phyloP scores from a whole-genome alignment of 2,113 vertebrate genomes.

The Corythaeola cristata region DNA sequence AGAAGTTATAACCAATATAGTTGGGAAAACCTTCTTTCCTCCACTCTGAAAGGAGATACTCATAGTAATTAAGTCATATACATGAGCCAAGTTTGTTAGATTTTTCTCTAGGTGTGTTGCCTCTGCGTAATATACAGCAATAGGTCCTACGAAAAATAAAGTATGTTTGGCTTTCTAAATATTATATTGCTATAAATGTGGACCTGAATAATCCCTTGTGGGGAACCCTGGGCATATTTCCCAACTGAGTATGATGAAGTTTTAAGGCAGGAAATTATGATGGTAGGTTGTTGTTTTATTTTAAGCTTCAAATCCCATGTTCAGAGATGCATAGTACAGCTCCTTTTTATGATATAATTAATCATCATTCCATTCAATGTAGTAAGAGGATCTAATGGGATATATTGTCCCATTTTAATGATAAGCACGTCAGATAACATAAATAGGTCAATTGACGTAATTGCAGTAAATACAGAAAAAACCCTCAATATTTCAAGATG shows the following conservation, averaged over 20 bases:
- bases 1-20: not conserved
- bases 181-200: not conserved
- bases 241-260: not conserved
- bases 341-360: conserved; percentile 74
- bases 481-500: conserved; percentile 62
- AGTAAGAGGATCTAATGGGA: conserved; percentile 75
- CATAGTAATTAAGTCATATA: not conserved
- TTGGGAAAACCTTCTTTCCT: not conserved
- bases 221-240: not conserved
- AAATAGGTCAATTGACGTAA: conserved; percentile 81
- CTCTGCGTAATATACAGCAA: not conserved
- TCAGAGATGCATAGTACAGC: conserved; percentile 67
- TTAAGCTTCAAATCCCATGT: conserved; percentile 60
- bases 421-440: conserved; percentile 73
- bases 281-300: conserved; percentile 28
- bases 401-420: conserved; percentile 76
- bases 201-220: not conserved
- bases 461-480: conserved; percentile 73
- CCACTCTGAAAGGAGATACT: not conserved
- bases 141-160: not conserved
- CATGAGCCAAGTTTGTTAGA: not conserved
- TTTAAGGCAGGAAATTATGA: conserved; percentile 4
- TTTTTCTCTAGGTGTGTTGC: not conserved
- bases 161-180: not conserved
- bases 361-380: conserved; percentile 61